A percentile compares a stretch with the other conserved stretches of the same genome.
phyloP scores from a whole-genome alignment of 2,113 vertebrate species.

The Hippocampus mohnikei region DNA sequence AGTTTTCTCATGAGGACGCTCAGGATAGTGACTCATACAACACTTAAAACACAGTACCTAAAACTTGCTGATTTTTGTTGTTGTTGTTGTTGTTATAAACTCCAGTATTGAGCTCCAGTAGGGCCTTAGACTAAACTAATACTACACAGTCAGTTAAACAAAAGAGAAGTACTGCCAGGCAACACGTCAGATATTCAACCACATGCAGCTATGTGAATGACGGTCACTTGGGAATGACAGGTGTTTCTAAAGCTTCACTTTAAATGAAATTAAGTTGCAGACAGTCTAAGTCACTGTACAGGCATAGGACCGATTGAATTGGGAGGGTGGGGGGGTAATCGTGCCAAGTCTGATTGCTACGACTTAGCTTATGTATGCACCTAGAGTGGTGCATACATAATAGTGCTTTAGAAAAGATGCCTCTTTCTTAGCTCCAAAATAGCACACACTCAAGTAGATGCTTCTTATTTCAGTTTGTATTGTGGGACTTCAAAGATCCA shows the following conservation, averaged over 20 bases:
- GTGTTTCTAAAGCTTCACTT: not conserved
- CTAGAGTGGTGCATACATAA: not conserved
- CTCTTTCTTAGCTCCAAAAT: not conserved
- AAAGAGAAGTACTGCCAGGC: conserved; percentile 38
- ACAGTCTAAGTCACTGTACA: not conserved
- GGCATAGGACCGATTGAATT: not conserved
- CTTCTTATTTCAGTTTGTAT: not conserved
- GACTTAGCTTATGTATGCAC: not conserved
- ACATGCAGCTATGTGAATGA: conserved; percentile 24
- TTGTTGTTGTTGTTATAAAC: not conserved
- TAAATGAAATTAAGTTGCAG: not conserved
- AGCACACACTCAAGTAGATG: not conserved
- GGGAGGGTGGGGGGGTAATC: too few species aligned
- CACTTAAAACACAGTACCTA: conserved; percentile 16
- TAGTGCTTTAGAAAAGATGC: not conserved
- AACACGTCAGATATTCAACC: conserved; percentile 36
- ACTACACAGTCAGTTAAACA: conserved; percentile 10
- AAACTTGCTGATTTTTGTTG: conserved; percentile 5
- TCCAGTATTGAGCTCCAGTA: conserved; percentile 11
- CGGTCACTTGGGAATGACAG: not conserved
- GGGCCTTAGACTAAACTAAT: not conserved
- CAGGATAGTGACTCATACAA: conserved; percentile 11
- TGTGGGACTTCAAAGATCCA: not conserved
- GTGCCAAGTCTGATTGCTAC: not conserved
- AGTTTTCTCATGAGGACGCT: conserved; percentile 21